A percentile compares a stretch with the other conserved stretches of the same genome.
These are phyloP conservation scores for Sinohyriopsis cumingii DNA, from an alignment of 2,888 invertebrate genomes.

Conservation along the genomic window DNA sequence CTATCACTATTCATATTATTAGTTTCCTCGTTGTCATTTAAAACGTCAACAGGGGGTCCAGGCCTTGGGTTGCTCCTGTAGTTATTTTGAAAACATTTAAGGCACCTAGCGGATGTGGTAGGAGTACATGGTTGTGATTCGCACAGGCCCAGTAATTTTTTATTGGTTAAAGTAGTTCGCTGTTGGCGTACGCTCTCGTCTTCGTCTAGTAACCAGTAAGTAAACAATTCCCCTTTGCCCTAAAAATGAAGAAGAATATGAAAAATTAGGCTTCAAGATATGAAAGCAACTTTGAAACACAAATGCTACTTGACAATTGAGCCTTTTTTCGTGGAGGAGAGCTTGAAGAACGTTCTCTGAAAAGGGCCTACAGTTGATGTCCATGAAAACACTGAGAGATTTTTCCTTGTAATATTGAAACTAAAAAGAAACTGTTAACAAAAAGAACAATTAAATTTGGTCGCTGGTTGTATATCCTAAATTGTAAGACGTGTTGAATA, in stretches of 20 bases:
- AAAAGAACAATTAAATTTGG: no score
- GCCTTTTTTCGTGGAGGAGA: no score
- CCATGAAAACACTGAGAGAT: no score
- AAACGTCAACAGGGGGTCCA: no score
- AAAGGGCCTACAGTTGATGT: no score
- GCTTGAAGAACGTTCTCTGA: no score
- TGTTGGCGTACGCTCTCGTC: slow-evolving; percentile 41
- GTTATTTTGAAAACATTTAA: background rate
- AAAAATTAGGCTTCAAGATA: background rate
- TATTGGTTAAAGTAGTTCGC: slow-evolving; percentile 16
- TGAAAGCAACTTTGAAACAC: background rate
- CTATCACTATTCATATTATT: slow-evolving; percentile 11
- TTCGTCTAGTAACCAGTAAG: slow-evolving; percentile 71
- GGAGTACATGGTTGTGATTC: slow-evolving; percentile 17
- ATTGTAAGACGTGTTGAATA: no score
- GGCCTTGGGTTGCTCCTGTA: no score
- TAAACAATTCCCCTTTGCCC: slow-evolving; percentile 72
- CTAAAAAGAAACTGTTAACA: no score
- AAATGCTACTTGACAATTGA: background rate
- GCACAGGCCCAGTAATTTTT: slow-evolving; percentile 14
- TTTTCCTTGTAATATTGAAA: no score
- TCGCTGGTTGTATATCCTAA: no score
- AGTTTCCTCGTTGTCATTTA: slow-evolving; percentile 5
- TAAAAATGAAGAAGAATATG: slow-evolving; percentile 34
- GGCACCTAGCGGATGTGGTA: slow-evolving; percentile 5